phyloP scores from a whole-genome alignment of 2,113 vertebrate species.

The Oreotrochilus melanogaster region DNA sequence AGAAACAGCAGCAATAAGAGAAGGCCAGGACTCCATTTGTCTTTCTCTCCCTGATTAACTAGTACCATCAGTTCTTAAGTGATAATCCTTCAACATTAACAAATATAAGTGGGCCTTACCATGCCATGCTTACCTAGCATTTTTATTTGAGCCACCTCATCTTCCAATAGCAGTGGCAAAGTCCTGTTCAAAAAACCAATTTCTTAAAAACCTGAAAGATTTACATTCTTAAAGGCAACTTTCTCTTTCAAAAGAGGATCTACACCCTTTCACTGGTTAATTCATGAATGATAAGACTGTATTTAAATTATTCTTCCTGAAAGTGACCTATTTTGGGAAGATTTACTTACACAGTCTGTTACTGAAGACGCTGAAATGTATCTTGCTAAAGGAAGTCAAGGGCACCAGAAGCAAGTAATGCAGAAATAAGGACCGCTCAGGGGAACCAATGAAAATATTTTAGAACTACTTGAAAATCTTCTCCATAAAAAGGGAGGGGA shows the following conservation, averaged over 20 bases:
- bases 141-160: not conserved
- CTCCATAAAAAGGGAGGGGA: not conserved
- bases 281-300: not conserved
- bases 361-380: not conserved
- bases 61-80: not conserved
- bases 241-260: not conserved
- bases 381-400: slow-evolving; percentile 9
- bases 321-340: slow-evolving; percentile 21
- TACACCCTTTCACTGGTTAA: not conserved
- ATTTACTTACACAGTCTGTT: slow-evolving; percentile 10
- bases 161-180: not conserved
- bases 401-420: slow-evolving; percentile 3
- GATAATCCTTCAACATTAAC: not conserved
- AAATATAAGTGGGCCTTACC: not conserved
- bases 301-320: not conserved
- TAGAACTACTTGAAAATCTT: not conserved
- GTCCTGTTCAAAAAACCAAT: not conserved
- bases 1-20: not conserved
- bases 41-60: not conserved
- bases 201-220: not conserved
- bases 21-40: not conserved
- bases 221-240: not conserved
- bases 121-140: not conserved
- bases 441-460: slow-evolving; percentile 1
- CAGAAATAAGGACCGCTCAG: not conserved